Evolutionary conservation across 2,888 invertebrate species (phyloP), one percentile per base, ranked within the genome.

Genomic region (Apodemia zela): DNA sequence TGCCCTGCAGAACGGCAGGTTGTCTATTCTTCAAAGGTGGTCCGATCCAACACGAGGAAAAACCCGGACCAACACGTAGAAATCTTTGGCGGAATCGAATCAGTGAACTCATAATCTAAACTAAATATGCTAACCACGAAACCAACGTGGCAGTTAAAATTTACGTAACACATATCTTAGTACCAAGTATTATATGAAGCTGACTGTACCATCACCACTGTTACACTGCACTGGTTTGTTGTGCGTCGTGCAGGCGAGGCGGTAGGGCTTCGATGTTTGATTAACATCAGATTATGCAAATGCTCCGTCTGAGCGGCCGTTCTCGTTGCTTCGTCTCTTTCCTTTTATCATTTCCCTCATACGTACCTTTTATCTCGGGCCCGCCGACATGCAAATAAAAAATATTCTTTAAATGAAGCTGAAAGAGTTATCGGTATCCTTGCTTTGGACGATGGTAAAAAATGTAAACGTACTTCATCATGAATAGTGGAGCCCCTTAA

Each of bases 281-380:
- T 89, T 90, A 89, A 84, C 88, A 91, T 91, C 91, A 87, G 90
- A 89, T 89, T 91, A 91, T 91, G 89, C 89, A 89, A 91, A 91
- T 90, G 83, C 83, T 77, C 75, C 85, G 84, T 84, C 79, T 81
- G 83, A 86, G 87, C 88, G 85, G 85, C 83, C 86, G 88, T 87
- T 86, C 87, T 87, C 80, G 78, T 87, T 84, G 83, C 87, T 85
- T 85, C 84, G 75, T 84, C 81, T 84, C 78, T 75, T 81, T 84
- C 78, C 85, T 89, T 87, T 88, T 86, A 80, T 80, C 82, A 81
- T 77, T 81, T 81, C 81, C 75, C 78, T 80, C 76, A 78, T 78
- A 78, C 79, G 80, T 75, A 79, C 79, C 82, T 82, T 90, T 90
- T 90, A 89, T 89, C 88, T 88, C 82, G 77, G 75, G 80, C 78